Base-by-base conservation (phyloP, 2,797 vertebrate genomes). In the Leptodactylus fallax region DNA sequence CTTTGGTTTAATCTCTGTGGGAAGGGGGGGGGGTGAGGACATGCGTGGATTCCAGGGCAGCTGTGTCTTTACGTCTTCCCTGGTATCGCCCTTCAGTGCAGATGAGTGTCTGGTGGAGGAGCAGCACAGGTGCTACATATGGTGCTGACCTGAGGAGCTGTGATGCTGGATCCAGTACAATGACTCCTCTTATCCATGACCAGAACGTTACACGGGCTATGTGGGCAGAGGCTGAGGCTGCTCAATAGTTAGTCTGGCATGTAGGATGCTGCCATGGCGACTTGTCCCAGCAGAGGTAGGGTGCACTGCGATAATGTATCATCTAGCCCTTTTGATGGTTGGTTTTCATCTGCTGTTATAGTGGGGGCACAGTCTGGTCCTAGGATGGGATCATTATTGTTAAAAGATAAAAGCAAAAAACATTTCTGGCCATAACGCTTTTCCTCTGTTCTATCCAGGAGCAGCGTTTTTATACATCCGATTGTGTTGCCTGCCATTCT, bases 51-150 rank as follows among this genome's bases (percentile, higher is more conserved):
- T 60, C 13, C 3, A 45, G 19, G 79, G 79, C 86, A 82, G 79
- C 69, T 82, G 27, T 47, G n/a, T 65, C 36, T 53, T 67, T 49
- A 25, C 17, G 16, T 23, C 16, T 17, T 82, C 45, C 21, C 23
- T 65, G n/a, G 13, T 7, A 10, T 53, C 7, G 49, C 19, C 11
- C 25, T 13, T 12, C 14, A 47, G 81, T 56, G 55, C 79, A 61
- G 58, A 21, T 11, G 11, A 61, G 19, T 21, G 58, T 21, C 58
- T 11, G 5, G 19, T 9, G 69, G 69, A 51, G 45, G 47, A 51
- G 12, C 79, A 78, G 83, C 69, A 81, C 80, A 77, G 83, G 79
- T 86, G 87, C 77, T 89, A 85, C 6, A 65, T 81, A 81, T 81
- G 25, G 78, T 76, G 72, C 72, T 76, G 72, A 51, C 45, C 72